These are phyloP conservation scores for Leptosomus discolor DNA, from an alignment of 2,113 vertebrate species.

Conservation along the genomic window DNA sequence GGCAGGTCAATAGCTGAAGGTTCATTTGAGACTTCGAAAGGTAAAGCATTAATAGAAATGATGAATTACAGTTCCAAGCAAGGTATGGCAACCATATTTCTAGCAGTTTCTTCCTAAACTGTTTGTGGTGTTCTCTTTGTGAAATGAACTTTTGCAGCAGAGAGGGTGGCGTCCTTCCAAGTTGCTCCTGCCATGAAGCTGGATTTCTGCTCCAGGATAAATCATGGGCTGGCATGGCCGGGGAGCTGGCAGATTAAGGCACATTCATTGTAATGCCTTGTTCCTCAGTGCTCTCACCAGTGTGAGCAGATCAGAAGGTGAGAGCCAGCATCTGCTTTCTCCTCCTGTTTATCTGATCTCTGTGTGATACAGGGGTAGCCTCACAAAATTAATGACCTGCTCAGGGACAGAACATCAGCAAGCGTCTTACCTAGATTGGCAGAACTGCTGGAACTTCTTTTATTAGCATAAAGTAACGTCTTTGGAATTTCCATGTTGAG, in stretches of 20 bases:
- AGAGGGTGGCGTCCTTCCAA: background rate
- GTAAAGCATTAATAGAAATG: background rate
- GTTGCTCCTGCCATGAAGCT: background rate
- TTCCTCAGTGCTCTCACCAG: background rate
- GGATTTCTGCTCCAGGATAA: background rate
- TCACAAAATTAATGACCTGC: background rate
- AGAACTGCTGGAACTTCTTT: background rate
- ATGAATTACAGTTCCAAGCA: background rate
- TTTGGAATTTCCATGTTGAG: background rate
- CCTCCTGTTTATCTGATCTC: background rate
- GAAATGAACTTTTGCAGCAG: background rate
- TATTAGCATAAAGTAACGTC: background rate
- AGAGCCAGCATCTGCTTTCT: background rate
- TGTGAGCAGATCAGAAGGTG: background rate
- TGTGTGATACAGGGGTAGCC: background rate
- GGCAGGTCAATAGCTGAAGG: background rate
- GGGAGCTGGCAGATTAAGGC: background rate
- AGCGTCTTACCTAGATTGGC: background rate
- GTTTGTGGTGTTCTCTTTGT: background rate
- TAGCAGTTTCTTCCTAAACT: background rate
- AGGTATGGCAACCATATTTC: background rate
- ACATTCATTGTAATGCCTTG: background rate
- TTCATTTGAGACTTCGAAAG: background rate
- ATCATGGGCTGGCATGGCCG: accelerated
- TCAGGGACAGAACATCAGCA: background rate